Evolutionary conservation across 2,888 invertebrate genomes (phyloP), one percentile per base, ranked within the genome.

Genomic region (Leptinotarsa haldemani): DNA sequence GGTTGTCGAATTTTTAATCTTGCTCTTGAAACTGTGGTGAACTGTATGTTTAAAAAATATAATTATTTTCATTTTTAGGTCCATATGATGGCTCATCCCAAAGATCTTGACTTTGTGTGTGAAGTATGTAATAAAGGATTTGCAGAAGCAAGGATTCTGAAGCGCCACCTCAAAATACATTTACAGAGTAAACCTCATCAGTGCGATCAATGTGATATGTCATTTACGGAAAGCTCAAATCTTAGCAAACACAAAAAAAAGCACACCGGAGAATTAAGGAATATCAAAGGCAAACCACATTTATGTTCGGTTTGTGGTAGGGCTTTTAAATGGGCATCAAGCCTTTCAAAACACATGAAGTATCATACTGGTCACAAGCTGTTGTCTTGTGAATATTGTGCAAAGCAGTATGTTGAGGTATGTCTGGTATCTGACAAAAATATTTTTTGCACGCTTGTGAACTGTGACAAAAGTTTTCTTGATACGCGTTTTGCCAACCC

Each of bases 281-380:
- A 88, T 75, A 85, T 88, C 50, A 84, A 86, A 70, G 88, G 88
- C 85, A 82, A 88, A 86, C 75, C 88, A 84, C 85, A 84, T 80
- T 81, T 89, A 65, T 89, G 88, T 80, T 87, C 88, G 0, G 87
- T 88, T 5, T 89, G 89, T 80, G 89, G 89, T 12, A 82, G 88
- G 76, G 86, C 87, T 2, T 89, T 89, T 75, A 89, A 89, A 82
- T 89, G 89, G 88, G 87, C 88, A 3, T 89, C 88, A 1, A 89
- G 89, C 77, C 83, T 89, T 50, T 88, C 88, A 0, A 89, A 89
- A 80, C 89, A 89, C 76, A 89, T 88, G 88, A 89, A 89, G 77
- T 88, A 89, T 79, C 89, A 89, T 78, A 89, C 89, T 1, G 88
- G 89, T 4, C 88, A 88, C 78, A 89, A 89, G 79, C 81, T 89